Evolutionary conservation across 2,888 invertebrate species (phyloP).

Genomic region (Spialia ferax): DNA sequence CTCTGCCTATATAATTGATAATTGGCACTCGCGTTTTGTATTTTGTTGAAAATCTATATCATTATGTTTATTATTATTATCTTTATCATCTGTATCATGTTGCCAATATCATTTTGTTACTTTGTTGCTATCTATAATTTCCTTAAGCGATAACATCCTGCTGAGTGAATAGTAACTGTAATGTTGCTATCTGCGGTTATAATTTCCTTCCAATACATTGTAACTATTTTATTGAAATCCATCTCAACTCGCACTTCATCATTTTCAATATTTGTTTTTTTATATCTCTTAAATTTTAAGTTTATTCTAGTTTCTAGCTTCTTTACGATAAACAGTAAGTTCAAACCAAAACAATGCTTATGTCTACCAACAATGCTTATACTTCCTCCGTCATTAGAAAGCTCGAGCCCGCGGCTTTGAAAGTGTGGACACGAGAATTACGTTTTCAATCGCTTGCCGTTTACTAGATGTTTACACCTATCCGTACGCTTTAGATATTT

Average conservation of each 20-base stretch:
- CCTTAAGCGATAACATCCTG: neutral
- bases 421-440: slow-evolving; percentile 23
- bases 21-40: neutral
- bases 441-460: slow-evolving; percentile 23
- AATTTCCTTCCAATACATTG: too few species aligned
- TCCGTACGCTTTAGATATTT: slow-evolving; percentile 10
- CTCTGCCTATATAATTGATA: slow-evolving; percentile 2
- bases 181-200: too few species aligned
- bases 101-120: too few species aligned
- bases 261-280: too few species aligned
- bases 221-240: too few species aligned
- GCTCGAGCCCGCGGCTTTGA: slow-evolving; percentile 20
- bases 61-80: too few species aligned
- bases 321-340: neutral
- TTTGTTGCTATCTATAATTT: neutral
- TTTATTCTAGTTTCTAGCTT: neutral
- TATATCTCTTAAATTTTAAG: too few species aligned
- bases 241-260: too few species aligned
- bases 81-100: too few species aligned
- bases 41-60: slow-evolving; percentile 6
- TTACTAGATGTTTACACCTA: slow-evolving; percentile 23
- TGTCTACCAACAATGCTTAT: slow-evolving; percentile 7
- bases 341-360: neutral
- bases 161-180: neutral
- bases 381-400: slow-evolving; percentile 13